Percentiles rank a stretch among this genome's conserved stretches.
These are phyloP conservation scores for Pachyseris speciosa DNA, from an alignment of 64 coral and sea anemone species.

Conservation along the genomic window DNA sequence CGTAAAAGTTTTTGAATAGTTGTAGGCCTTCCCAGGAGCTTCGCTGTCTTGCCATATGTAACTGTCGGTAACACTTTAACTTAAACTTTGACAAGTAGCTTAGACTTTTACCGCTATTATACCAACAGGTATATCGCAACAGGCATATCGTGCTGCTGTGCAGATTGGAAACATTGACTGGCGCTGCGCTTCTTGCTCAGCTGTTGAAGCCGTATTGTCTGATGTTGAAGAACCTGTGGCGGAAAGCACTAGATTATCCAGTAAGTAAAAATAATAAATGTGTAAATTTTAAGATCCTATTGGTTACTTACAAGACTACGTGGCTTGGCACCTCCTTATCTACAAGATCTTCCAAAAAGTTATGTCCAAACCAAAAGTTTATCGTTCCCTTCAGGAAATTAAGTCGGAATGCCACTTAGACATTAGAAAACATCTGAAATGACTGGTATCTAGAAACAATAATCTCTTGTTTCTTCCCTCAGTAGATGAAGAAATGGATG, in stretches of 20 bases:
- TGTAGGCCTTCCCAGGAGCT: not conserved
- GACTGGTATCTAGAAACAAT: no score
- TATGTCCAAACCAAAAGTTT: no score
- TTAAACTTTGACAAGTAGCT: not conserved
- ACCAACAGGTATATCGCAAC: not conserved
- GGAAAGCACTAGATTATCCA: not conserved
- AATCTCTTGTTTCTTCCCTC: no score
- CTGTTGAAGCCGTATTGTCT: not conserved
- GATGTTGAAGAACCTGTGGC: not conserved
- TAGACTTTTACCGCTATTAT: not conserved
- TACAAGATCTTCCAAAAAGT: no score
- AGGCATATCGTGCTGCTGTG: conserved; percentile 6
- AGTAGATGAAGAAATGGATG: not conserved
- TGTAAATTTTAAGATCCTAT: not conserved
- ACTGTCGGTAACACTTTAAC: no score
- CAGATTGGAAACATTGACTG: not conserved
- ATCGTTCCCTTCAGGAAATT: no score
- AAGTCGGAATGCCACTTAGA: not conserved
- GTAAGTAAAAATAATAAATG: not conserved
- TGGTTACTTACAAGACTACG: no score
- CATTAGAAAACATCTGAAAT: not conserved
- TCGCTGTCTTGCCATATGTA: not conserved
- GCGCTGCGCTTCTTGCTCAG: not conserved
- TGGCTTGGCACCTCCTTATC: not conserved
- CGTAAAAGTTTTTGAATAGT: not conserved